These are phyloP conservation scores for Ferrisia virgata DNA, from an alignment of 2,888 invertebrate genomes.

Conservation along the genomic window DNA sequence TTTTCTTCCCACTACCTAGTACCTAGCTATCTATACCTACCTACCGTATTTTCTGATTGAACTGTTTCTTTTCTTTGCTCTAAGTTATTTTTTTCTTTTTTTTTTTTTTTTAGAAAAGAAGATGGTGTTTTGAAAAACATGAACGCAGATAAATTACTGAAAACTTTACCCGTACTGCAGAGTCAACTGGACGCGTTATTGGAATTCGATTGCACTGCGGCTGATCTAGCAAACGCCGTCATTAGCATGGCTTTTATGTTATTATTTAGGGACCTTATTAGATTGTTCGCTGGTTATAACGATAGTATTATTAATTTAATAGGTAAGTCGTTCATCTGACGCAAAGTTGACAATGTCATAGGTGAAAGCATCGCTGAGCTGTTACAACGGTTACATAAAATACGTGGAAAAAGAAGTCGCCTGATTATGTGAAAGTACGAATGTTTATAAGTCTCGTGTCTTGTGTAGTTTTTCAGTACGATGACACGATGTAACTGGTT, in stretches of 20 bases:
- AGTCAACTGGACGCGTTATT: conserved; percentile 90
- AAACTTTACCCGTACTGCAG: conserved; percentile 93
- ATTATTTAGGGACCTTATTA: conserved; percentile 96
- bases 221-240: conserved; percentile 96
- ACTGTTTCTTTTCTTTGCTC: no score
- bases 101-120: conserved; percentile 69
- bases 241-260: conserved; percentile 99
- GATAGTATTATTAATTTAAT: conserved; percentile 98
- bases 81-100: no score
- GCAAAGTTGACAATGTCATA: background rate
- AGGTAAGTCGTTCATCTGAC: conserved; percentile 58
- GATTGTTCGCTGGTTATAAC: conserved; percentile 98
- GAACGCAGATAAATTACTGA: conserved; percentile 94
- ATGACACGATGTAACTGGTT: background rate
- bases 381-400: background rate
- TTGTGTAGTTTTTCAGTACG: background rate
- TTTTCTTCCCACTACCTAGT: no score
- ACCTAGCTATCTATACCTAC: no score
- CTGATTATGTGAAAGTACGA: background rate
- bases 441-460: no score
- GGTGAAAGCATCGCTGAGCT: background rate
- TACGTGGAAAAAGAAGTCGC: background rate
- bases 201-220: conserved; percentile 95
- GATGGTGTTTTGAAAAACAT: conserved; percentile 95
- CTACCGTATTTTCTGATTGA: background rate